These are phyloP conservation scores for Zoroaster sp. DNA, from an alignment of 53 echinoderm and acorn worm genomes.

Conservation along the genomic window DNA sequence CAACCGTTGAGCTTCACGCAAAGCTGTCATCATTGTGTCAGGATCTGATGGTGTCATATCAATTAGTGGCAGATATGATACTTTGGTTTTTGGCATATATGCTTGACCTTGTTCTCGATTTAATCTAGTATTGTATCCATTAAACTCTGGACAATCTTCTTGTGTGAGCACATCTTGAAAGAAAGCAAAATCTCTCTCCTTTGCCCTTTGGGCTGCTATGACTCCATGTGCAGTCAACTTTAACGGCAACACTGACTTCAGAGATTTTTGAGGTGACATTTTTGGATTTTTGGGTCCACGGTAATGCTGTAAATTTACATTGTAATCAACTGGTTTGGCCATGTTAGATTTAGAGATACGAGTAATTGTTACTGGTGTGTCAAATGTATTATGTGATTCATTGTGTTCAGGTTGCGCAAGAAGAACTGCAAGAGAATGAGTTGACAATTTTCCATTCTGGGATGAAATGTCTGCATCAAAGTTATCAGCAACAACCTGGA, in stretches of 20 bases:
- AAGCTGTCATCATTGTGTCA: conserved; percentile 61
- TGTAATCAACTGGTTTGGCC: conserved; percentile 35
- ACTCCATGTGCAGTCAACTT: conserved; percentile 44
- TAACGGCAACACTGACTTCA: conserved; percentile 33
- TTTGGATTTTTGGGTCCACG: neutral
- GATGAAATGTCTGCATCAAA: conserved; percentile 72
- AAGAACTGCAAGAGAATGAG: no score
- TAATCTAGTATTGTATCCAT: conserved; percentile 60
- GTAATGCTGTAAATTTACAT: conserved; percentile 36
- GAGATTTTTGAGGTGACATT: neutral
- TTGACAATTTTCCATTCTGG: conserved; percentile 48
- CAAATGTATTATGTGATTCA: no score
- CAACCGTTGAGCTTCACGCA: conserved; percentile 19
- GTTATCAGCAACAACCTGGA: conserved; percentile 64
- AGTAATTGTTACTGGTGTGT: no score
- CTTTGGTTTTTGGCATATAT: conserved; percentile 41
- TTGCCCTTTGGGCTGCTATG: conserved; percentile 29
- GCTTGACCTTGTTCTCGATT: conserved; percentile 18
- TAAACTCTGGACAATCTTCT: conserved; percentile 60
- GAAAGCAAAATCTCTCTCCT: conserved; percentile 26
- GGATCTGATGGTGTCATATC: conserved; percentile 58
- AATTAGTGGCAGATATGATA: conserved; percentile 55
- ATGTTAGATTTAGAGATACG: no score
- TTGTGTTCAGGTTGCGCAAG: no score
- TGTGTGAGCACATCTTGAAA: conserved; percentile 8